Evolutionary conservation across 2,113 vertebrate genomes (phyloP).

Genomic region (Amphiprion percula): DNA sequence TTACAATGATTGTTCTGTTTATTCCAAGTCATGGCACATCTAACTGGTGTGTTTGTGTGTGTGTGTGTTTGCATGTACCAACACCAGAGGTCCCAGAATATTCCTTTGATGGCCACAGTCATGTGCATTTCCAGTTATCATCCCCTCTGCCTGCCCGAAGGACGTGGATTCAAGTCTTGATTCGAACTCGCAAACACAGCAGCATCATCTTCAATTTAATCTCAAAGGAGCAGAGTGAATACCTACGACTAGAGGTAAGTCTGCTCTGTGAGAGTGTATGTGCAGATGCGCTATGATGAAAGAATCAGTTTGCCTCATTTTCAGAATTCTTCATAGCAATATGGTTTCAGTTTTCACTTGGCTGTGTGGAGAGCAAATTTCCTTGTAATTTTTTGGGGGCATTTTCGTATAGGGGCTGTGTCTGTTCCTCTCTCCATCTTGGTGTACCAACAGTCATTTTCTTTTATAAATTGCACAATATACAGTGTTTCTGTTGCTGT

Average conservation of each 20-base stretch:
- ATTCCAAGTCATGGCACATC: background rate
- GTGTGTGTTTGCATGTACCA: conserved; percentile 8
- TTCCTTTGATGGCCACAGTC: conserved; percentile 87
- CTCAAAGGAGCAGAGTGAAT: conserved; percentile 86
- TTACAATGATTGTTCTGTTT: conserved; percentile 22
- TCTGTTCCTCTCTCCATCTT: too few species aligned
- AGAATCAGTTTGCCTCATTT: too few species aligned
- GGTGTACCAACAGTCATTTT: too few species aligned
- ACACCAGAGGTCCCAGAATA: conserved; percentile 85
- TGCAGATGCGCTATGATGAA: background rate
- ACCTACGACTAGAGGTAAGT: conserved; percentile 89
- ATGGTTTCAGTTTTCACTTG: too few species aligned
- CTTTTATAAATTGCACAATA: too few species aligned
- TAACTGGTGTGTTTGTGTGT: conserved; percentile 24
- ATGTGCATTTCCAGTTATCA: conserved; percentile 85
- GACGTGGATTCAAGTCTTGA: conserved; percentile 84
- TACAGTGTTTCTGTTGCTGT: too few species aligned
- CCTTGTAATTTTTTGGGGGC: too few species aligned
- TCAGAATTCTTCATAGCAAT: too few species aligned
- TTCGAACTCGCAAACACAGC: conserved; percentile 88
- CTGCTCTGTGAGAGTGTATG: background rate
- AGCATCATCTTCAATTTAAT: conserved; percentile 84
- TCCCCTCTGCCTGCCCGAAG: conserved; percentile 79
- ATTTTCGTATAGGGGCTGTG: too few species aligned
- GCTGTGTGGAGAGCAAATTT: too few species aligned